Percentiles rank a stretch among this genome's conserved stretches.
phyloP scores from a whole-genome alignment of 2,888 invertebrate species.

The Drosophila austrosaltans region DNA sequence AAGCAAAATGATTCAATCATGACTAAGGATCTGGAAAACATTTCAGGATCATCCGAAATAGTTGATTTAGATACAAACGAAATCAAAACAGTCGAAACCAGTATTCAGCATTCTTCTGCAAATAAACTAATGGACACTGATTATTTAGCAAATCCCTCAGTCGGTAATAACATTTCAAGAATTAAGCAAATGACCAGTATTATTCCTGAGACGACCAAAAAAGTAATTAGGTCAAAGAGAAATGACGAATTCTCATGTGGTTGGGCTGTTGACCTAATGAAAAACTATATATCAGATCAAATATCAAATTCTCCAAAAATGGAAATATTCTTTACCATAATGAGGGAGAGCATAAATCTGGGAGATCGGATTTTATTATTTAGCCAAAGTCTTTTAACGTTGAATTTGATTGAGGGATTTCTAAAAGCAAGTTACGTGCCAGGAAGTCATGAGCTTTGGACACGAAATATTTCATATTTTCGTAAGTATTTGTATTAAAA shows the following conservation, averaged over 20 bases:
- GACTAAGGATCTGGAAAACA: slow-evolving; percentile 65
- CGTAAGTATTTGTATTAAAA: slow-evolving; percentile 85
- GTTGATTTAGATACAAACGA: slow-evolving; percentile 83
- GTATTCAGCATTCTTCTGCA: slow-evolving; percentile 59
- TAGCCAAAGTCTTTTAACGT: slow-evolving; percentile 97
- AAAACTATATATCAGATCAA: slow-evolving; percentile 93
- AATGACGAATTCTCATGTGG: slow-evolving; percentile 94
- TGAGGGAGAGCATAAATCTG: slow-evolving; percentile 93
- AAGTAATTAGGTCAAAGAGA: slow-evolving; percentile 85
- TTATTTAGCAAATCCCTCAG: slow-evolving; percentile 29
- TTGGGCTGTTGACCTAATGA: slow-evolving; percentile 93
- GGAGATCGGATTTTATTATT: slow-evolving; percentile 97
- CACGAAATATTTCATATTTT: slow-evolving; percentile 93
- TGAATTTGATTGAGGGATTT: slow-evolving; percentile 97
- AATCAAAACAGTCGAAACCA: slow-evolving; percentile 82
- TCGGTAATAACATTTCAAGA: slow-evolving; percentile 40
- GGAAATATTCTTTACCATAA: slow-evolving; percentile 95
- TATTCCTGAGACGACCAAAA: slow-evolving; percentile 77
- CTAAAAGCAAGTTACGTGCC: slow-evolving; percentile 89
- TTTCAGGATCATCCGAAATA: slow-evolving; percentile 80
- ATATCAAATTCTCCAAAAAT: slow-evolving; percentile 98
- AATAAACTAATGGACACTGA: slow-evolving; percentile 43
- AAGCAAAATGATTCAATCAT: slow-evolving; percentile 59
- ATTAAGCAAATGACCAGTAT: slow-evolving; percentile 45
- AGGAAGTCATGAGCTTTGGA: slow-evolving; percentile 90